These are phyloP conservation scores for Eristalis pertinax DNA, from an alignment of 2,888 invertebrate genomes.

Conservation along the genomic window DNA sequence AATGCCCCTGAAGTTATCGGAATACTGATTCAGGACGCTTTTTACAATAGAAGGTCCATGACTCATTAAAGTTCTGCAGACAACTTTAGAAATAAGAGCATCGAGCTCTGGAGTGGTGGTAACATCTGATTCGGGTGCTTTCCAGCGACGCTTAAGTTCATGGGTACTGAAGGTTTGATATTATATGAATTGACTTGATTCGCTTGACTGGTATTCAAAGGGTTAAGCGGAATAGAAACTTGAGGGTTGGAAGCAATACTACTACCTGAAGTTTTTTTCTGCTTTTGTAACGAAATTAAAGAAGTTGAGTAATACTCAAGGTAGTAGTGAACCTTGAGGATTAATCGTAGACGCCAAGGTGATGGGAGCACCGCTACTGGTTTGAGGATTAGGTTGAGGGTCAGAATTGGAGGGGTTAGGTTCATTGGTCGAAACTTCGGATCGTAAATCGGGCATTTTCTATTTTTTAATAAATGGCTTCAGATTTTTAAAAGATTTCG, in stretches of 20 bases:
- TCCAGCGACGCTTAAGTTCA: background rate
- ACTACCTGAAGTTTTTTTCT: no score
- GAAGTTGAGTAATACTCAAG: background rate
- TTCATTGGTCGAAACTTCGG: background rate
- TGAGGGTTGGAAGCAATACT: background rate
- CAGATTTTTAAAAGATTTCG: background rate
- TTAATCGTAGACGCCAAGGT: background rate
- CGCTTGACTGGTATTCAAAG: background rate
- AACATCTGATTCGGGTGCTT: background rate
- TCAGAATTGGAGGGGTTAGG: background rate
- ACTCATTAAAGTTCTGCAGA: background rate
- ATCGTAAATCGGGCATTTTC: background rate
- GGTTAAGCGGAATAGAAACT: background rate
- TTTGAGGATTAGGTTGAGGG: background rate
- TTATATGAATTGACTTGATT: background rate
- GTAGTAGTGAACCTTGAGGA: no score
- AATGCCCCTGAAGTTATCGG: no score
- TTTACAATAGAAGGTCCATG: no score
- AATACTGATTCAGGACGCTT: background rate
- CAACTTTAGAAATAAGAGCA: slow-evolving; percentile 8
- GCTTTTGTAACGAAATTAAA: background rate
- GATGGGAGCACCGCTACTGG: background rate
- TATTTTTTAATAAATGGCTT: background rate
- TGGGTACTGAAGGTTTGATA: background rate
- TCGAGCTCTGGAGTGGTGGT: slow-evolving; percentile 11